These are phyloP conservation scores for Xiphophorus maculatus DNA, from an alignment of 2,113 vertebrate genomes.

Conservation along the genomic window DNA sequence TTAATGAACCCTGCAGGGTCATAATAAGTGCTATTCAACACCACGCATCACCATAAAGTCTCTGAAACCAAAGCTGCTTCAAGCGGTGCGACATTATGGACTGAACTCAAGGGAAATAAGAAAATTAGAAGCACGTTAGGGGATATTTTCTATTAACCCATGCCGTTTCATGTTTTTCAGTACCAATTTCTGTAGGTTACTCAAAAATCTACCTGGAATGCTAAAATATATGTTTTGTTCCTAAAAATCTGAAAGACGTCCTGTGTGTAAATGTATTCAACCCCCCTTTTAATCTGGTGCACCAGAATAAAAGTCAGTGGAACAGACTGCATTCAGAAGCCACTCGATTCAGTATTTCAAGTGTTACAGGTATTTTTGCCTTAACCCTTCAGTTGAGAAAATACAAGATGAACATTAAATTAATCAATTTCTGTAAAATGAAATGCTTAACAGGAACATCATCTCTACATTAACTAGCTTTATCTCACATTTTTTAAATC, in stretches of 20 bases:
- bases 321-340: too few relatives aligned
- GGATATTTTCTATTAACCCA: not conserved
- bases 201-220: not conserved
- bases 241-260: too few relatives aligned
- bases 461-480: not conserved
- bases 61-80: slow-evolving; percentile 6
- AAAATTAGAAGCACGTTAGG: not conserved
- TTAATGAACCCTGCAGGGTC: slow-evolving; percentile 59
- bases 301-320: too few relatives aligned
- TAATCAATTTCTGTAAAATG: too few relatives aligned
- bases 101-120: not conserved
- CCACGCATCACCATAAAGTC: slow-evolving; percentile 14
- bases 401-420: too few relatives aligned
- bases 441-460: not conserved
- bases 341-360: too few relatives aligned
- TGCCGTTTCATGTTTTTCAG: not conserved
- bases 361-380: too few relatives aligned
- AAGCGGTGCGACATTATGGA: slow-evolving; percentile 19
- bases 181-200: not conserved
- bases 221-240: too few relatives aligned
- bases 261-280: too few relatives aligned
- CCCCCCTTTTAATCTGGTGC: too few relatives aligned
- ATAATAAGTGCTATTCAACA: slow-evolving; percentile 49
- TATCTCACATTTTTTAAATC: not conserved
- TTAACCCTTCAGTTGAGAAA: too few relatives aligned